Conservation (phyloP, 1,140 invertebrate genomes). For the Cyclina sinensis region DNA sequence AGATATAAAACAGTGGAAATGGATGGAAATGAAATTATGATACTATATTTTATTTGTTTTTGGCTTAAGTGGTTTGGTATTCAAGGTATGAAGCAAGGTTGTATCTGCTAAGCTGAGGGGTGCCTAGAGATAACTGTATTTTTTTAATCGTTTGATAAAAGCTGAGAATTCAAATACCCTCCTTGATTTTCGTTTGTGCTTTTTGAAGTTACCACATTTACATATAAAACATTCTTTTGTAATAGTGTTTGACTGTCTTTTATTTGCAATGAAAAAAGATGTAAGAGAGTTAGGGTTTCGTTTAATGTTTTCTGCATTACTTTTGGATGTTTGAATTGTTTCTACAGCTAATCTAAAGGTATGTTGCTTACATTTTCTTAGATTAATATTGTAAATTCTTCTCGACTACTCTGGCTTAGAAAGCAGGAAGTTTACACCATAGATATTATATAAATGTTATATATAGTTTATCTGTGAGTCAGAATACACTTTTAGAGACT, state of each 20-base stretch:
- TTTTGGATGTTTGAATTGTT: background rate
- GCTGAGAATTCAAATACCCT: background rate
- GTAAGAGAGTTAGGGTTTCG: background rate
- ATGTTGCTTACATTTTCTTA: background rate
- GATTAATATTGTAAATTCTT: background rate
- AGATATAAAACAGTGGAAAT: background rate
- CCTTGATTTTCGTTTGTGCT: background rate
- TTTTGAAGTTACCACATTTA: no score
- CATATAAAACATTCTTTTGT: no score
- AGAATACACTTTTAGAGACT: no score
- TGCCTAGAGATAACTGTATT: background rate
- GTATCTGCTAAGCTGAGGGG: background rate
- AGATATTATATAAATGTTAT: no score
- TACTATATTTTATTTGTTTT: conserved; percentile 1
- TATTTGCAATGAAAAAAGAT: no score
- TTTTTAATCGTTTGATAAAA: background rate
- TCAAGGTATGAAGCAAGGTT: background rate
- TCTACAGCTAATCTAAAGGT: background rate
- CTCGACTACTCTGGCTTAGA: no score
- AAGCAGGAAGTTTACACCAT: no score
- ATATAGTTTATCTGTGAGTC: no score
- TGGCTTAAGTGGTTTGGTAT: background rate
- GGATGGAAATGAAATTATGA: background rate
- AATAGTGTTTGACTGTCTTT: no score
- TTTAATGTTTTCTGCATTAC: background rate